These are phyloP conservation scores for Epinotia bilunana DNA, from an alignment of 2,888 invertebrate genomes.

Conservation along the genomic window DNA sequence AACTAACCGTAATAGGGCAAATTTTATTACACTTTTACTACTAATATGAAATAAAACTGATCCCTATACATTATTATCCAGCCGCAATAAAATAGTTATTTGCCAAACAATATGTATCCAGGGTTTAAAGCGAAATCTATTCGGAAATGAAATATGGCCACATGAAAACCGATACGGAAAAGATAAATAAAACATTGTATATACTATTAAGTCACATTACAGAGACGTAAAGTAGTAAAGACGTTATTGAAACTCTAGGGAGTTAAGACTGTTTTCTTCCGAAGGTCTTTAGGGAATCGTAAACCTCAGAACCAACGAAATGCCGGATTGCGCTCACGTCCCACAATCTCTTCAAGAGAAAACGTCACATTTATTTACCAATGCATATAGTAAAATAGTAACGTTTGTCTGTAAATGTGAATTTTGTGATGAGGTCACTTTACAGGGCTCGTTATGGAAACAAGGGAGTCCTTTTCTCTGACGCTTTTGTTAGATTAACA, in stretches of 20 bases:
- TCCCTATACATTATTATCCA: conserved; percentile 53
- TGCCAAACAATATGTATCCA: conserved; percentile 52
- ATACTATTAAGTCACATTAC: conserved; percentile 55
- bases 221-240: not conserved
- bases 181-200: conserved; percentile 63
- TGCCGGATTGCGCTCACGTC: conserved; percentile 60
- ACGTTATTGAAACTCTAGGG: not conserved
- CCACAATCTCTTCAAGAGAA: conserved; percentile 58
- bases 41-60: conserved; percentile 46
- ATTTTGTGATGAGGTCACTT: not conserved
- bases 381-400: conserved; percentile 32
- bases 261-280: not conserved
- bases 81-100: conserved; percentile 56
- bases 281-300: conserved; percentile 52
- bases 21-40: conserved; percentile 44
- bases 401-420: conserved; percentile 27
- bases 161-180: conserved; percentile 59
- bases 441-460: not conserved
- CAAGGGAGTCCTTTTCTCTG: not conserved
- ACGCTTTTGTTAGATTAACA: no score
- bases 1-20: conserved; percentile 30
- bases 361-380: conserved; percentile 57
- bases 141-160: conserved; percentile 42
- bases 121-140: conserved; percentile 46
- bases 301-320: conserved; percentile 54